Base-by-base conservation (phyloP, 2,888 invertebrate species). In the Patella caerulea region DNA sequence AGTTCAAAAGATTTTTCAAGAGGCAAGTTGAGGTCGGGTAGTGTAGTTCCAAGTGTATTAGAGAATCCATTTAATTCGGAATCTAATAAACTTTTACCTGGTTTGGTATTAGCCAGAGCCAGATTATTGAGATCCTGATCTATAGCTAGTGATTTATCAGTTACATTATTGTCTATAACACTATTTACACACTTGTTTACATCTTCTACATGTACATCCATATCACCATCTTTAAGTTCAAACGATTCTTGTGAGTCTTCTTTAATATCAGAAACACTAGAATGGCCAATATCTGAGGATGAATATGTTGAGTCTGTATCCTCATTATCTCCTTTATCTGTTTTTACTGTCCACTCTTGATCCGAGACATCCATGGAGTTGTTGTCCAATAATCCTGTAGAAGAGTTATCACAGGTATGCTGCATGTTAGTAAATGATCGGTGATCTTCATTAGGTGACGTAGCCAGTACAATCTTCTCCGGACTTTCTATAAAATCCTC, bases 1-100 rank as follows among this genome's bases (percentile, higher is more conserved):
- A 87, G 79, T 74, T 86, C 85, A 17, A 87, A 81, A 11, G 83
- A 83, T 73, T 80, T 82, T 56, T 83, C 83, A 14, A 83, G 75
- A 19, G 82, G 53, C 56, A 81, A 78, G 70, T 83, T 72, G 34
- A 75, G 56, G 24, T 69, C 45, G n/a, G 53, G 52, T 55, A 71
- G 29, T 17, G 75, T 56, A 12, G 71, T 19, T 29, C 15, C 69
- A 65, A 65, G 65, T 15, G 73, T 24, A 53, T 45, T 53, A 11
- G 73, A 24, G 52, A 76, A 72, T 15, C 52, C 69, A 53, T 59
- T 45, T 71, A 76, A 71, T 54, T 71, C 65, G 56, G 76, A 72
- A 72, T 53, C 73, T n/a, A 73, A 69, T n/a, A 71, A 34, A 76
- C 53, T 73, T 69, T 71, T 79, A 3, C 71, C 76, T 24, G 73